phyloP scores from a whole-genome alignment of 2,113 vertebrate species.

The Odocoileus virginianus region DNA sequence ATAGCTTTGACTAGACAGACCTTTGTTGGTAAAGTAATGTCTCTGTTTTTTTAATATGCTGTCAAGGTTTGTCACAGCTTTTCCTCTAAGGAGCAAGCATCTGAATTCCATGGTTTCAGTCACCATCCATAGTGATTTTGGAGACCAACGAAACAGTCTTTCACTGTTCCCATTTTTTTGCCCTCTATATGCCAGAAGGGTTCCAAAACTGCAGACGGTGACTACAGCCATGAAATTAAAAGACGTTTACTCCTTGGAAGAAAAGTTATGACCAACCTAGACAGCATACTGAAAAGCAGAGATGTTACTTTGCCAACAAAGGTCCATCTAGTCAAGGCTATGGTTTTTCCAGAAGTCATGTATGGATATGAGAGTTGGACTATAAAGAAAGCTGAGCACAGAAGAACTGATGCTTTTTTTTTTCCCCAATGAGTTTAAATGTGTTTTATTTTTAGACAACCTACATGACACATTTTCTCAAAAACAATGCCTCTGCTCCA shows the following conservation, averaged over 20 bases:
- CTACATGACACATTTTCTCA: no score
- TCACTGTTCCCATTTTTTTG: background rate
- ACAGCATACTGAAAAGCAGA: background rate
- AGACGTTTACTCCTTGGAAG: background rate
- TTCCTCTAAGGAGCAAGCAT: background rate
- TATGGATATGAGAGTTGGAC: background rate
- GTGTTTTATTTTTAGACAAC: no score
- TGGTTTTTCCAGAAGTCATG: background rate
- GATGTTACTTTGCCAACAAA: background rate
- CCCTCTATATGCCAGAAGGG: background rate
- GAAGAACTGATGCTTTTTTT: background rate
- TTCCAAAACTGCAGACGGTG: background rate
- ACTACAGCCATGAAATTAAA: background rate
- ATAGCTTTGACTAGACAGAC: background rate
- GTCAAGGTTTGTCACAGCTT: background rate
- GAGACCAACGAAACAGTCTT: background rate
- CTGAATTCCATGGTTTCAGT: background rate
- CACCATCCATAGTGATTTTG: background rate
- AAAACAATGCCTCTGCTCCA: no score
- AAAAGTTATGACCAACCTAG: background rate
- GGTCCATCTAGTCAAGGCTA: background rate
- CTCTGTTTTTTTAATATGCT: background rate
- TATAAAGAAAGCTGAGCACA: background rate
- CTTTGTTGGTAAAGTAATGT: background rate
- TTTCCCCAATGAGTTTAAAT: no score